phyloP scores from a whole-genome alignment of 2,797 vertebrate genomes.

The Calcarius lapponicus region DNA sequence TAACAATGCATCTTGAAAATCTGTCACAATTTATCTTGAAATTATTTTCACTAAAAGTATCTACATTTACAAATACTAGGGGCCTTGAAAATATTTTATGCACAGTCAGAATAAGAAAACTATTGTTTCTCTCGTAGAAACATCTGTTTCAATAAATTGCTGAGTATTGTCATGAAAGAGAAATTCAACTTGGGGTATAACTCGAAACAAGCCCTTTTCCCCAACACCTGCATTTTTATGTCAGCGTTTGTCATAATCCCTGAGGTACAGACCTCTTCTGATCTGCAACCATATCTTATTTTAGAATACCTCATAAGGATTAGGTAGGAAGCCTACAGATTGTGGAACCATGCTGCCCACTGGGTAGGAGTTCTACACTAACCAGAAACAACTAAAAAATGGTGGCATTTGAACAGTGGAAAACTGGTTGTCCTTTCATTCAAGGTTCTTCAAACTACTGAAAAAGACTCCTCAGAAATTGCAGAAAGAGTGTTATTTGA shows the following conservation, averaged over 20 bases:
- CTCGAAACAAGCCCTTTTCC: neutral
- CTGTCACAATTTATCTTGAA: neutral
- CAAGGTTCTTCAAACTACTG: neutral
- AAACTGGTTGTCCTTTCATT: neutral
- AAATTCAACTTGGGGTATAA: neutral
- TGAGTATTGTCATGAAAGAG: neutral
- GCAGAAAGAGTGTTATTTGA: neutral
- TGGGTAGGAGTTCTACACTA: neutral
- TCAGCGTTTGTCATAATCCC: neutral
- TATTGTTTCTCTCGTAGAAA: neutral
- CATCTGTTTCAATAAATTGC: neutral
- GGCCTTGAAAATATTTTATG: neutral
- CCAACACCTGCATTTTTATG: neutral
- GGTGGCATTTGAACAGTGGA: neutral
- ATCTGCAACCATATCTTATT: neutral
- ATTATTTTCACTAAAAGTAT: neutral
- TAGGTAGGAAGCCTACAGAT: neutral
- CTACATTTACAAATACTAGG: neutral
- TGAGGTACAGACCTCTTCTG: neutral
- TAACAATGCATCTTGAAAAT: neutral
- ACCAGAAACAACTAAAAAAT: neutral
- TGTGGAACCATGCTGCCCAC: neutral
- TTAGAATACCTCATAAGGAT: slow-evolving; percentile 18
- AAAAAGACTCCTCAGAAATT: neutral
- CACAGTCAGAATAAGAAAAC: neutral